phyloP scores from a whole-genome alignment of 2,113 vertebrate genomes.

The Syrrhaptes paradoxus region DNA sequence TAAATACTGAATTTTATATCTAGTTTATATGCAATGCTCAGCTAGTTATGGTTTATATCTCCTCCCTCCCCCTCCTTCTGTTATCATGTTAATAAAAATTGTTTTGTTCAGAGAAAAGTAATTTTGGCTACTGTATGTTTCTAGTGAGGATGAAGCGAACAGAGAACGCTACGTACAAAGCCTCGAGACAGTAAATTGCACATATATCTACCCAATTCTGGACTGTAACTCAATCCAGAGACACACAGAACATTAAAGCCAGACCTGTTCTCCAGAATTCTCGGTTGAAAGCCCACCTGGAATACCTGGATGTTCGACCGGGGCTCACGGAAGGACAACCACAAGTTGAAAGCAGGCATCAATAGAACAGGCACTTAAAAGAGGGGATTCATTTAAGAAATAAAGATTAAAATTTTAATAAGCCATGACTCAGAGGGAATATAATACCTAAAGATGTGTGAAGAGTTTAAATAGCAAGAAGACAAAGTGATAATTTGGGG shows the following conservation, averaged over 20 bases:
- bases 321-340: background rate
- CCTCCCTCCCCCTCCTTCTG: background rate
- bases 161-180: background rate
- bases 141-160: background rate
- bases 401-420: background rate
- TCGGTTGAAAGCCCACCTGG: background rate
- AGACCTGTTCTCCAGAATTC: background rate
- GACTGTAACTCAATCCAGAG: background rate
- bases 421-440: background rate
- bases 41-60: background rate
- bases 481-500: background rate
- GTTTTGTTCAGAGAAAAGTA: background rate
- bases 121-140: background rate
- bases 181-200: background rate
- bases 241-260: background rate
- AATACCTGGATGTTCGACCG: background rate
- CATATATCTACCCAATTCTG: background rate
- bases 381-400: background rate
- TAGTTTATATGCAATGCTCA: background rate
- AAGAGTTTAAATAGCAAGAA: slow-evolving; percentile 1
- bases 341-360: background rate
- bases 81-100: background rate
- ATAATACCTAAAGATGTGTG: background rate
- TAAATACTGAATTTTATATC: background rate
- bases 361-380: background rate